Base-by-base conservation (phyloP, 2,888 invertebrate genomes). In the Oscheius sp. region DNA sequence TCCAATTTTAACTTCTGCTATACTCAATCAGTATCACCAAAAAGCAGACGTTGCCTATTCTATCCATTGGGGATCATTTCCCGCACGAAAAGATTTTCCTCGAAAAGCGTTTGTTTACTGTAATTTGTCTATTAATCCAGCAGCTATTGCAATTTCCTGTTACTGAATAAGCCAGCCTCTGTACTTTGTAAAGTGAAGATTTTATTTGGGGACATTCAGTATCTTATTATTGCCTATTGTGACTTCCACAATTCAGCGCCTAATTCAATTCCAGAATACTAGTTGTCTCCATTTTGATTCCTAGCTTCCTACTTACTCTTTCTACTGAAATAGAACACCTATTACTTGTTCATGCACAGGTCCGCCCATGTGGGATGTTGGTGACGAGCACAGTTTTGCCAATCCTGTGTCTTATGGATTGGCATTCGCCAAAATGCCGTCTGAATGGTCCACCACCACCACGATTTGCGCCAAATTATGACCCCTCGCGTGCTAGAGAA, bases 331-430 rank as follows among this genome's bases (percentile, higher is more conserved):
- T 24, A 47, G 22, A 47, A 47, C 24, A n/a, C 47, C 12, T 6
- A 47, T 9, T 28, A 24, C 26, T 59, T 44, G n/a, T n/a, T 41
- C 41, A 59, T 44, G 26, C 59, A 17, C 41, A 59, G 59, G 50
- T 44, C 64, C 62, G 50, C 67, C 59, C 50, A 67, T 67, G 67
- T 47, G 51, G 36, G 61, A 67, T 67, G 38, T 57, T 67, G 62
- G 51, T 68, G 45, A 78, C 80, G 24, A 80, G 77, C n/a, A 78
- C 79, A 22, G 73, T 82, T 36, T 75, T 77, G 57, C 80, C 84
- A 26, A 83, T 84, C 67, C 70, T 84, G 26, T 84, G 84, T 64
- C 74, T 84, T 24, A 78, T 84, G 72, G 83, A 84, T 50, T 84
- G 84, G 84, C 71, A 81, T 49, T 77, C 82, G 44, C 77, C 80